Conservation (phyloP, 92 coral and sea anemone genomes). For the Porites lobata region DNA sequence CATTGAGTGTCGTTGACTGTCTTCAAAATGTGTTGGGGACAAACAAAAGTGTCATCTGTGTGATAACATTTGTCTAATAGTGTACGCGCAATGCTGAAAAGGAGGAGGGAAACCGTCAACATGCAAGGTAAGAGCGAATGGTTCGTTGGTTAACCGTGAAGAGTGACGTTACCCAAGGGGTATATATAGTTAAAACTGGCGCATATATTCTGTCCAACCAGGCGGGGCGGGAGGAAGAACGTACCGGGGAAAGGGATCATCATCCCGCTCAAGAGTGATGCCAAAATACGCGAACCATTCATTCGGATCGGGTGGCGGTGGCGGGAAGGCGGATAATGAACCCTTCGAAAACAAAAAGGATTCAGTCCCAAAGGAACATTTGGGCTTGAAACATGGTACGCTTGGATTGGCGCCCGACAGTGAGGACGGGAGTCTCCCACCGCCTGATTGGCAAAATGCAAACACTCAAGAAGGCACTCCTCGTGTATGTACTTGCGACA, state of each 20-base stretch:
- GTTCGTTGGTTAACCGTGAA: neutral
- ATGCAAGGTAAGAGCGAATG: neutral
- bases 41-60: conserved; percentile 5
- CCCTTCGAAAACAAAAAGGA: neutral
- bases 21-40: conserved; percentile 40
- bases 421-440: neutral
- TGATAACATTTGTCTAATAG: too few relatives aligned
- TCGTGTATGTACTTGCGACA: neutral
- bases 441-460: neutral
- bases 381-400: neutral
- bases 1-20: conserved; percentile 35
- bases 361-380: neutral
- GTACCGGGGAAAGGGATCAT: neutral
- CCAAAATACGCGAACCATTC: neutral
- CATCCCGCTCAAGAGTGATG: neutral
- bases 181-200: too few relatives aligned
- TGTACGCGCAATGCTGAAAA: too few relatives aligned
- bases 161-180: neutral
- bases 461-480: neutral
- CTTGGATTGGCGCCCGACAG: neutral
- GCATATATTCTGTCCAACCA: neutral
- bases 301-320: neutral
- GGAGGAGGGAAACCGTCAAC: too few relatives aligned
- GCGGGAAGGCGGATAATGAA: neutral
- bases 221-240: neutral